A percentile compares a stretch with the other conserved stretches of the same genome.
phyloP scores from a whole-genome alignment of 2,113 vertebrate genomes.

The Campylomormyrus tamandua region DNA sequence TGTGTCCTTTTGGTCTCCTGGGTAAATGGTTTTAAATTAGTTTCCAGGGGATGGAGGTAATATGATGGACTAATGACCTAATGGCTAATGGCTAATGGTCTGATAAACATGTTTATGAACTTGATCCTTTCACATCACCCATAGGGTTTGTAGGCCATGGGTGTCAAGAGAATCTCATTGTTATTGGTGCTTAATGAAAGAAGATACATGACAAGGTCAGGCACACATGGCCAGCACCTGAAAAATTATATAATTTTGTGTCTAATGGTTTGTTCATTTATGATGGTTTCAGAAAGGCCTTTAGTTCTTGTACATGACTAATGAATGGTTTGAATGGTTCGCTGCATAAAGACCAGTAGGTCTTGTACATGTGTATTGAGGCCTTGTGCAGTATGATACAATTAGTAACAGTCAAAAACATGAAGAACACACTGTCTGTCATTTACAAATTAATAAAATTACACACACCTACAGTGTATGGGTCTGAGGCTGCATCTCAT shows the following conservation, averaged over 20 bases:
- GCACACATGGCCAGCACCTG: not conserved
- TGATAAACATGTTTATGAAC: slow-evolving; percentile 16
- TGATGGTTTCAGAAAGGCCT: too few species aligned
- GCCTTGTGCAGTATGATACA: too few species aligned
- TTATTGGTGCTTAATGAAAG: not conserved
- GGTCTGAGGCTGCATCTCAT: too few species aligned
- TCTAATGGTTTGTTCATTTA: not conserved
- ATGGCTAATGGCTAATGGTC: not conserved
- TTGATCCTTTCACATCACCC: not conserved
- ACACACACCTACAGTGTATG: too few species aligned
- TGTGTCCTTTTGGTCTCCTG: not conserved
- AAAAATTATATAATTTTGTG: not conserved
- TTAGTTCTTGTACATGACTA: too few species aligned
- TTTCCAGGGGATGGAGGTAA: not conserved
- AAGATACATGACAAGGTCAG: not conserved
- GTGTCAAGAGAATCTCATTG: not conserved
- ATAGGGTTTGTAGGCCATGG: not conserved
- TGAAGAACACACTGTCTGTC: not conserved
- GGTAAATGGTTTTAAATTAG: slow-evolving; percentile 17
- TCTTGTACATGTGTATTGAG: too few species aligned
- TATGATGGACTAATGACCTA: slow-evolving; percentile 13
- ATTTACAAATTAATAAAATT: too few species aligned
- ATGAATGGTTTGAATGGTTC: too few species aligned
- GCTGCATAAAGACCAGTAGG: too few species aligned
- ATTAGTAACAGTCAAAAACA: too few species aligned